Conservation (phyloP, 2,888 invertebrate genomes). For the Acrobasis consociella region DNA sequence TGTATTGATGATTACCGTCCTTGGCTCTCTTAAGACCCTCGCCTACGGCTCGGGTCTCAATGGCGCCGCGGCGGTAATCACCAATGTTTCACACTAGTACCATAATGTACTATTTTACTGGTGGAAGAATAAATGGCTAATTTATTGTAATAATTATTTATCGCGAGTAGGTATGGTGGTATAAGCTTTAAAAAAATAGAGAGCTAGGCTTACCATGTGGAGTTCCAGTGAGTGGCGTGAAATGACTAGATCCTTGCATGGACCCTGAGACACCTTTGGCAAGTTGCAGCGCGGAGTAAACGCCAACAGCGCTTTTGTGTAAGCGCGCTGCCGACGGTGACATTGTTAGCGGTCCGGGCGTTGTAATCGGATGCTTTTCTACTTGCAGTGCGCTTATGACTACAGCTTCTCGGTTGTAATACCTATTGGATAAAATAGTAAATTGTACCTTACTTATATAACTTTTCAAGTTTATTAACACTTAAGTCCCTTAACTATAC, state of each 20-base stretch:
- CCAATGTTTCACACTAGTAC: too few relatives aligned
- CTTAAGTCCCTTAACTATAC: too few relatives aligned
- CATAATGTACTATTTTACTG: too few relatives aligned
- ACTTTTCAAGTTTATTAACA: too few relatives aligned
- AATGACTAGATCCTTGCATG: constrained; percentile 81
- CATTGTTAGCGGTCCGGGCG: constrained; percentile 91
- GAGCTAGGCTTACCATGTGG: constrained; percentile 59
- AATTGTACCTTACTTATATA: background rate
- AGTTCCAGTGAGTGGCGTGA: constrained; percentile 86
- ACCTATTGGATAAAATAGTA: constrained; percentile 80
- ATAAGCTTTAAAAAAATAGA: too few relatives aligned
- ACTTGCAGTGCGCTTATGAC: constrained; percentile 96
- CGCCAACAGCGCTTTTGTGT: constrained; percentile 74
- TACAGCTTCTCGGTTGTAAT: constrained; percentile 95
- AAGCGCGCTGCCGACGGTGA: constrained; percentile 85
- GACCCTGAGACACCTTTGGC: constrained; percentile 75
- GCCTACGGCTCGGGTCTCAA: too few relatives aligned
- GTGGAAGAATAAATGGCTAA: too few relatives aligned
- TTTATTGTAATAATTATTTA: too few relatives aligned
- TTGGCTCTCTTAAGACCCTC: too few relatives aligned
- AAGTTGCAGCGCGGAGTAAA: constrained; percentile 78
- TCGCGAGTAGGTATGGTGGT: too few relatives aligned
- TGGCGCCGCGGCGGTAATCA: too few relatives aligned
- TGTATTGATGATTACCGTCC: too few relatives aligned
- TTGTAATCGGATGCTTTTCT: constrained; percentile 94